Conservation (phyloP, 2,888 invertebrate genomes). For the Caenorhabditis sulstoni region DNA sequence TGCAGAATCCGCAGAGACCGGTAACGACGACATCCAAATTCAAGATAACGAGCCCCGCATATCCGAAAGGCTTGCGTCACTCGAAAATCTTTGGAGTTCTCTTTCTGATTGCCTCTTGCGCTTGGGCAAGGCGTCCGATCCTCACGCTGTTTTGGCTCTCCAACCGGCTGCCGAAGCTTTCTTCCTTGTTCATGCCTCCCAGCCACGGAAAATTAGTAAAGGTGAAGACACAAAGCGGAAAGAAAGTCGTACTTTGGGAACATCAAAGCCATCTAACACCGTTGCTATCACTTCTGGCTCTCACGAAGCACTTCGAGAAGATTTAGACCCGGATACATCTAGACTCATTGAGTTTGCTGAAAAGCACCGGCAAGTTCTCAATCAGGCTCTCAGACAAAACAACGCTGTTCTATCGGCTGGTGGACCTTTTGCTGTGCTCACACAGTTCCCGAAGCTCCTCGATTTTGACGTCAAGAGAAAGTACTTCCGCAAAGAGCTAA, state of each 20-base stretch:
- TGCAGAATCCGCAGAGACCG: constrained; percentile 1
- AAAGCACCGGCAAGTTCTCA: constrained; percentile 90
- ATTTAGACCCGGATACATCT: constrained; percentile 85
- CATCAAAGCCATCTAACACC: constrained; percentile 8
- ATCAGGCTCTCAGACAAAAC: constrained; percentile 89
- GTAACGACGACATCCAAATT: constrained; percentile 14
- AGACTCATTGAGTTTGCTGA: constrained; percentile 91
- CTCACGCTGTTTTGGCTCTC: constrained; percentile 90
- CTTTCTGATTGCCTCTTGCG: constrained; percentile 88
- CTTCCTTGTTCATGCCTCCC: constrained; percentile 89
- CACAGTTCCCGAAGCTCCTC: constrained; percentile 90
- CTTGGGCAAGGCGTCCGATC: constrained; percentile 89
- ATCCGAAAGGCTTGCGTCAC: constrained; percentile 26
- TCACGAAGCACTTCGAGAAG: constrained; percentile 48
- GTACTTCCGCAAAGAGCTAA: constrained; percentile 91
- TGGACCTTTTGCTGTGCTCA: constrained; percentile 90
- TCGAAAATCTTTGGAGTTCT: constrained; percentile 86
- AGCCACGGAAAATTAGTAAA: constrained; percentile 33
- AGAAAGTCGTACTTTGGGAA: constrained; percentile 22
- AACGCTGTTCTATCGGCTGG: constrained; percentile 82
- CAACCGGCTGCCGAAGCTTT: constrained; percentile 93
- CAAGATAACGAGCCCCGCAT: constrained; percentile 50
- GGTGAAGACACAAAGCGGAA: constrained; percentile 46
- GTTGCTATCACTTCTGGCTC: constrained; percentile 42
- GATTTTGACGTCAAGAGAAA: constrained; percentile 93